These are phyloP conservation scores for Dendronephthya gigantea DNA, from an alignment of 64 coral and sea anemone genomes.

Conservation along the genomic window DNA sequence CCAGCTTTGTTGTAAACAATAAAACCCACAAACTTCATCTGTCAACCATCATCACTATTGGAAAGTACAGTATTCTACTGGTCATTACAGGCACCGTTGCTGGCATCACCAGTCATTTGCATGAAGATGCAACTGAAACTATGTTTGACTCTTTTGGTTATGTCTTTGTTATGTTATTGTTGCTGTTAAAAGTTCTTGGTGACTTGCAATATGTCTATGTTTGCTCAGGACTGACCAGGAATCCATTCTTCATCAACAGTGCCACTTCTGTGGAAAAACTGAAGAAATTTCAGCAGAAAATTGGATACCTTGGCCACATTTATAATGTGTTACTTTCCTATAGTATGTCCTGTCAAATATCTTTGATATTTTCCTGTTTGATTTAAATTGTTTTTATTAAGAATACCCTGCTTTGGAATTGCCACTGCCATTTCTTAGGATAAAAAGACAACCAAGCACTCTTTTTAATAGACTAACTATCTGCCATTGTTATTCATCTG, in stretches of 20 bases:
- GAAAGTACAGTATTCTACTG: conserved; percentile 43
- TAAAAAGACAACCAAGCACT: too few species aligned
- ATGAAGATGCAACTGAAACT: background rate
- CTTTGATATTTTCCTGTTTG: background rate
- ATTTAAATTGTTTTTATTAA: too few species aligned
- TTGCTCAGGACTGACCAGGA: conserved; percentile 60
- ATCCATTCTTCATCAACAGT: conserved; percentile 64
- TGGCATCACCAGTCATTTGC: conserved; percentile 45
- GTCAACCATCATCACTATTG: conserved; percentile 42
- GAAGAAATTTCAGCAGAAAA: conserved; percentile 37
- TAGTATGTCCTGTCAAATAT: conserved; percentile 40
- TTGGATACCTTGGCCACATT: conserved; percentile 33
- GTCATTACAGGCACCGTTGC: background rate
- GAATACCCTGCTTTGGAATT: too few species aligned
- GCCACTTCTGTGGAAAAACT: conserved; percentile 46
- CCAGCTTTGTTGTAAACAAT: conserved; percentile 10
- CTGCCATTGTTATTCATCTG: too few species aligned
- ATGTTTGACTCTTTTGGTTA: conserved; percentile 56
- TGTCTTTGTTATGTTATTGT: conserved; percentile 46
- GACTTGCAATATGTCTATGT: conserved; percentile 70
- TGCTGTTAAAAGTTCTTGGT: conserved; percentile 63
- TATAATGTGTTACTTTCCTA: conserved; percentile 49
- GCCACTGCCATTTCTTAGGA: too few species aligned
- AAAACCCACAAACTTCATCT: background rate
- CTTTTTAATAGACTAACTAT: too few species aligned